Base-by-base conservation (phyloP, 2,113 vertebrate genomes). In the Vidua macroura region DNA sequence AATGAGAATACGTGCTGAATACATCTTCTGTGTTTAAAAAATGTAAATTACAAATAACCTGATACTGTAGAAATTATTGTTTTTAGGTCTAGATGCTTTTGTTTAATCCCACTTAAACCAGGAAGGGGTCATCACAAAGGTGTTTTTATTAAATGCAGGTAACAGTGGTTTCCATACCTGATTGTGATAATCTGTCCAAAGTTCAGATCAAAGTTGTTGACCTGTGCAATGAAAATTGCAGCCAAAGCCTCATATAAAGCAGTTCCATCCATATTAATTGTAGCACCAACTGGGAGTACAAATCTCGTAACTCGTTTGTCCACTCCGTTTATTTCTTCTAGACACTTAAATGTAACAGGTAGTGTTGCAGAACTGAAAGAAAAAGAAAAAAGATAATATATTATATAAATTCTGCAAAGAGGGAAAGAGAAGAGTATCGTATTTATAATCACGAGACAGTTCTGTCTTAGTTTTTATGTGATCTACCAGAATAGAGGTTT, bases 131-230 rank as follows among this genome's bases (percentile, higher is more conserved):
- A 51, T 51, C 39, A 48, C 39, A 72, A 69, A 88, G 10, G 6
- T n/a, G 5, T 7, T 55, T 83, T 51, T 35, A 77, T 49, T 48
- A 58, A 46, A 51, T 37, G 12, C 37, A 64, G 6, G 14, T 80
- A 69, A 70, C 31, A 77, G 66, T 28, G 37, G 6, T 31, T 86
- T 93, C 33, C 73, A 66, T 98, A 99, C 99, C 99, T 99, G 97
- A 99, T 99, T 60, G 99, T 99, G 92, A 99, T 98, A 97, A 99
- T 99, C 96, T 99, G 99, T 37, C 99, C 99, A 52, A 99, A 99
- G 96, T 99, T 99, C 83, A 99, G 98, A 22, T 99, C 98, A 73
- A 98, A 98, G 94, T 99, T 98, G 97, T 99, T 99, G 94, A 99
- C 99, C 93, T 99, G 99, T 80, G 99, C 99, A 7, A 99, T 99